Conservation (phyloP, 2,113 vertebrate genomes). For the Columbina picui region DNA sequence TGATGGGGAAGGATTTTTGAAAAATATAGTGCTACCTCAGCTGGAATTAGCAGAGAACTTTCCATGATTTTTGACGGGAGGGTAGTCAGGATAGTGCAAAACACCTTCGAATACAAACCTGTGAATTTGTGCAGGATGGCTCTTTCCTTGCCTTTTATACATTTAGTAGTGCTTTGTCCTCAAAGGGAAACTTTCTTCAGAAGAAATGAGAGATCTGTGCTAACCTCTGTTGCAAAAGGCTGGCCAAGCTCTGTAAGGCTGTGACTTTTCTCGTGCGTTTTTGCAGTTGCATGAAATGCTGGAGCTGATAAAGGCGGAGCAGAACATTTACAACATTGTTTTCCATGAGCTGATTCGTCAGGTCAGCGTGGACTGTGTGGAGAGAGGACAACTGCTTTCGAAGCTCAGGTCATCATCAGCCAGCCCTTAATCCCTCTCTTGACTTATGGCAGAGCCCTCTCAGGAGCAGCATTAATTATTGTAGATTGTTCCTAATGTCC, state of each 20-base stretch:
- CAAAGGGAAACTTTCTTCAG: neutral
- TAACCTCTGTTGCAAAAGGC: neutral
- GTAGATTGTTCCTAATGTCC: neutral
- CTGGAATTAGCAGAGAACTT: neutral
- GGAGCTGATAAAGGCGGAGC: slow-evolving; percentile 82
- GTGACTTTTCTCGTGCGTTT: neutral
- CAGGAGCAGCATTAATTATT: neutral
- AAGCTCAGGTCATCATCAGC: slow-evolving; percentile 83
- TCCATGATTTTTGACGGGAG: neutral
- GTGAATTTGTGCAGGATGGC: neutral
- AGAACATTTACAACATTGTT: slow-evolving; percentile 88
- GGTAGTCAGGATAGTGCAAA: neutral
- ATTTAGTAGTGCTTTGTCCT: neutral
- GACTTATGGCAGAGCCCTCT: neutral
- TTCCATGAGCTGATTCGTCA: slow-evolving; percentile 92
- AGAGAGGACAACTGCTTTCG: slow-evolving; percentile 88
- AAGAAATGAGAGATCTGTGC: neutral
- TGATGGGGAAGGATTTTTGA: neutral
- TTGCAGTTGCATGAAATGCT: slow-evolving; percentile 84
- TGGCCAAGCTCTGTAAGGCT: neutral
- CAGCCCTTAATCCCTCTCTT: neutral
- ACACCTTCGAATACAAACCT: neutral
- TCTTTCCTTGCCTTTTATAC: neutral
- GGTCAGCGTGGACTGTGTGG: slow-evolving; percentile 86
- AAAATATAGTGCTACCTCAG: neutral